These are phyloP conservation scores for Crenichthys baileyi DNA, from an alignment of 2,797 vertebrate genomes.

Conservation along the genomic window DNA sequence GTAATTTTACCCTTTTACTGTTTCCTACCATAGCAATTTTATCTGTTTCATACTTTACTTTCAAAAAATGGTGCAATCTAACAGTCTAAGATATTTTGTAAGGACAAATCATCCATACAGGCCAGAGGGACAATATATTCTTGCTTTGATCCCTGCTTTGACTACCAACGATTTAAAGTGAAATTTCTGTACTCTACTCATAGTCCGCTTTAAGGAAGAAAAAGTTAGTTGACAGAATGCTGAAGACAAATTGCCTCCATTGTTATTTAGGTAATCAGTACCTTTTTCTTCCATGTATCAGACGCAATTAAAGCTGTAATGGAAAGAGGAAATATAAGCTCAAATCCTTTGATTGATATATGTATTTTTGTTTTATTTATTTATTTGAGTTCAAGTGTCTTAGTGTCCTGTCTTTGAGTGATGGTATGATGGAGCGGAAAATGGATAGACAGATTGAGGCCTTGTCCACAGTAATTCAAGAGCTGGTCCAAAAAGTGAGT, in stretches of 20 bases:
- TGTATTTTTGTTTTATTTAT: too few relatives aligned
- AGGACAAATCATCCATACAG: not conserved
- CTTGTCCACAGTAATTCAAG: too few relatives aligned
- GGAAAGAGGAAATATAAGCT: conserved; percentile 16
- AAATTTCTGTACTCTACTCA: not conserved
- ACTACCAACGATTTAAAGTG: not conserved
- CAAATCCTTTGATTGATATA: not conserved
- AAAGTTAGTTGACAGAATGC: conserved; percentile 18
- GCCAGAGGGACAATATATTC: not conserved
- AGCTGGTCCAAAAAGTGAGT: too few relatives aligned
- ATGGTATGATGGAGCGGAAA: too few relatives aligned
- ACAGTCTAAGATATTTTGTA: not conserved
- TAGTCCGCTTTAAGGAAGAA: not conserved
- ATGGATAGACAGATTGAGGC: too few relatives aligned
- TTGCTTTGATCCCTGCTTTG: not conserved
- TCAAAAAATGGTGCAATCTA: not conserved
- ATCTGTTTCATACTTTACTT: not conserved
- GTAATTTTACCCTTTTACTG: not conserved
- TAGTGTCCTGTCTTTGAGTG: too few relatives aligned
- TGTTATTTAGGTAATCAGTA: conserved; percentile 21
- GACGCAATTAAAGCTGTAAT: conserved; percentile 12
- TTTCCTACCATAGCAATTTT: not conserved
- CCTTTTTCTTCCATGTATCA: conserved; percentile 15
- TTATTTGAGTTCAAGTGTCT: too few relatives aligned
- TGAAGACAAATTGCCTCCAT: conserved; percentile 25